A percentile compares a stretch with the other conserved stretches of the same genome.
phyloP scores from a whole-genome alignment of 1,140 invertebrate species.

The Neodiprion lecontei region DNA sequence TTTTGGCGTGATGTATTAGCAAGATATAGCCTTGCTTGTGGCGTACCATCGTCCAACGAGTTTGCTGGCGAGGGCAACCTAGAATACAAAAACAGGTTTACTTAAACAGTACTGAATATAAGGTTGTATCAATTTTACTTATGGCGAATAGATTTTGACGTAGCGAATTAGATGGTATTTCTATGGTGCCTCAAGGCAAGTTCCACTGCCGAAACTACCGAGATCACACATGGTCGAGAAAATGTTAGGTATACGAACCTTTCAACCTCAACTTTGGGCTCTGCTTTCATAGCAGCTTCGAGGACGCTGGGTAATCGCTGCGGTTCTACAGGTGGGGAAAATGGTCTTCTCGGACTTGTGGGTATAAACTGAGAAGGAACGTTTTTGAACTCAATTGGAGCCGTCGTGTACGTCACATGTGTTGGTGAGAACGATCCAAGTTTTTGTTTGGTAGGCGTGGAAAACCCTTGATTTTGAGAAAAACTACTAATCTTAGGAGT shows the following conservation, averaged over 20 bases:
- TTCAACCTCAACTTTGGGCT: conserved; percentile 85
- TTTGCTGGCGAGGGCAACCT: conserved; percentile 67
- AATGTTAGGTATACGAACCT: conserved; percentile 56
- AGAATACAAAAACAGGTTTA: conserved; percentile 25
- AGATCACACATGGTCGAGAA: conserved; percentile 27
- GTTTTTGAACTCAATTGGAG: conserved; percentile 35
- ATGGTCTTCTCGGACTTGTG: conserved; percentile 48
- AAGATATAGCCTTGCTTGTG: conserved; percentile 70
- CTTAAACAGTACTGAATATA: too few species aligned
- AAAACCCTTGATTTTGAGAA: background rate
- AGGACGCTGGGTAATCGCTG: conserved; percentile 71
- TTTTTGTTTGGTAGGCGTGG: background rate
- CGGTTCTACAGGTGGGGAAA: conserved; percentile 46
- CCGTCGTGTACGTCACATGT: conserved; percentile 28
- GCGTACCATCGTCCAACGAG: conserved; percentile 62
- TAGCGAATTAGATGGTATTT: too few species aligned
- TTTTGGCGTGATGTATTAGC: conserved; percentile 89
- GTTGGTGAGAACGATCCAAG: conserved; percentile 33
- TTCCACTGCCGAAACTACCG: too few species aligned
- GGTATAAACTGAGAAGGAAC: conserved; percentile 42
- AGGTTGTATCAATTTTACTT: too few species aligned
- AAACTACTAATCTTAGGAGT: conserved; percentile 38
- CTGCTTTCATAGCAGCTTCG: conserved; percentile 86
- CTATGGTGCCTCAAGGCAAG: too few species aligned
- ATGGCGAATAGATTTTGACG: too few species aligned